phyloP scores from a whole-genome alignment of 1,140 invertebrate species.

The Ceratina calcarata region DNA sequence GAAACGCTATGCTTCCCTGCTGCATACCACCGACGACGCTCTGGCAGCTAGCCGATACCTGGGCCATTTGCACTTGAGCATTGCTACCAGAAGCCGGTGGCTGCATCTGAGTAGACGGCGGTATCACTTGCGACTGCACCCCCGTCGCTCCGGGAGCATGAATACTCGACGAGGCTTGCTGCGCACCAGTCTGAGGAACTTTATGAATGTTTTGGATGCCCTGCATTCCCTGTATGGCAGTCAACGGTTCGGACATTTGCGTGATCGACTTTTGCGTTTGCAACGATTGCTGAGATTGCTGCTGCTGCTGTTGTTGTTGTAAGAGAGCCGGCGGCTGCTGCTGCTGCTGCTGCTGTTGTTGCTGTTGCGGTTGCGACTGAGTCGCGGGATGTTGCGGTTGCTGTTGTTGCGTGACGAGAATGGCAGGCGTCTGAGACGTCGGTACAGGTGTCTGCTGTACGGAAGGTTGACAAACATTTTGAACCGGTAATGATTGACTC shows the following conservation, averaged over 20 bases:
- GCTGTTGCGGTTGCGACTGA: constrained; percentile 38
- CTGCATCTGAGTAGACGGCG: constrained; percentile 61
- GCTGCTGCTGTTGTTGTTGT: constrained; percentile 47
- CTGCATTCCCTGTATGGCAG: constrained; percentile 72
- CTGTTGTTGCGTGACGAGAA: constrained; percentile 66
- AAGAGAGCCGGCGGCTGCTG: constrained; percentile 22
- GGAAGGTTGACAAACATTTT: constrained; percentile 67
- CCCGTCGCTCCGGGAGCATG: constrained; percentile 61
- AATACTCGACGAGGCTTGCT: constrained; percentile 66
- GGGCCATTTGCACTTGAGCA: constrained; percentile 70
- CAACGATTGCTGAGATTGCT: constrained; percentile 55
- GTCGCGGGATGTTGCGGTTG: constrained; percentile 29
- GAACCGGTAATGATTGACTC: constrained; percentile 68
- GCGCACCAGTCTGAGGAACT: constrained; percentile 74
- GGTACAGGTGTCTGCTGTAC: constrained; percentile 63
- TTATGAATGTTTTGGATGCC: constrained; percentile 76
- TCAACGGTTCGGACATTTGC: constrained; percentile 72
- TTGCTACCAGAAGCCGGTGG: constrained; percentile 60
- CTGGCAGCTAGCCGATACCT: constrained; percentile 71
- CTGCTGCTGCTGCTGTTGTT: constrained; percentile 51
- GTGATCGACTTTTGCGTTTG: constrained; percentile 62
- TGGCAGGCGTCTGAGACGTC: constrained; percentile 71
- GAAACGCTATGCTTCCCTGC: constrained; percentile 66
- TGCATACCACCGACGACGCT: constrained; percentile 62
- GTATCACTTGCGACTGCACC: constrained; percentile 67